Evolutionary conservation across 1,140 invertebrate genomes (phyloP), one percentile per base, ranked within the genome.

Genomic region (Penaeus chinensis): DNA sequence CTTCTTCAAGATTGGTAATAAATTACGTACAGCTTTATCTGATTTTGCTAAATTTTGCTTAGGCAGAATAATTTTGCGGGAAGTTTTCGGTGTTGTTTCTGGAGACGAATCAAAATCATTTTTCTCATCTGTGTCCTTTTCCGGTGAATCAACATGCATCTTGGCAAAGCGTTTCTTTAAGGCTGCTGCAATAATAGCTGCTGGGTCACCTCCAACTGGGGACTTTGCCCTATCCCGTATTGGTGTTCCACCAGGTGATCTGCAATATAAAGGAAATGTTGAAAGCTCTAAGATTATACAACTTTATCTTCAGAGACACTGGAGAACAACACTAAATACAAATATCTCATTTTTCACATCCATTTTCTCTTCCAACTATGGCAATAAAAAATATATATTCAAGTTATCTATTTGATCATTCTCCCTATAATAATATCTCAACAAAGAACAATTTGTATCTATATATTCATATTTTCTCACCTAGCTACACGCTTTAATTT

Each of bases 181-280:
- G 20, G 89, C 89, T 24, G 85, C 85, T 37, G 89, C 89, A 78
- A 90, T 88, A 66, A 90, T 83, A 42, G 89, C 62, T 4, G 82
- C 89, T 3, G 89, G 71, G 74, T 90, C 89, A 60, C 60, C 71
- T 11, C 65, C 47, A 27, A 71, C 27, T 20, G 89, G 86, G 20
- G 89, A 88, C 20, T 78, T 65, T 16, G 85, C 71, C 24, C 83
- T 60, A 22, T 84, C 87, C 61, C 89, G 65, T 37, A 90, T 42
- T 66, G 89, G 89, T 3, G 89, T 90, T 19, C 89, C 89, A 63
- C 89, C 89, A 37, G 89, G 89, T n/a, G 85, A 86, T 60, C 85
- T 86, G 71, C 27, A 22, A 61, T n/a, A n/a, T 22, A 32, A 42
- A 19, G 22, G 22, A 54, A 54, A 54, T 47, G 11, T 54, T 13